Base-by-base conservation (phyloP, 2,113 vertebrate genomes). In the Cebus imitator region DNA sequence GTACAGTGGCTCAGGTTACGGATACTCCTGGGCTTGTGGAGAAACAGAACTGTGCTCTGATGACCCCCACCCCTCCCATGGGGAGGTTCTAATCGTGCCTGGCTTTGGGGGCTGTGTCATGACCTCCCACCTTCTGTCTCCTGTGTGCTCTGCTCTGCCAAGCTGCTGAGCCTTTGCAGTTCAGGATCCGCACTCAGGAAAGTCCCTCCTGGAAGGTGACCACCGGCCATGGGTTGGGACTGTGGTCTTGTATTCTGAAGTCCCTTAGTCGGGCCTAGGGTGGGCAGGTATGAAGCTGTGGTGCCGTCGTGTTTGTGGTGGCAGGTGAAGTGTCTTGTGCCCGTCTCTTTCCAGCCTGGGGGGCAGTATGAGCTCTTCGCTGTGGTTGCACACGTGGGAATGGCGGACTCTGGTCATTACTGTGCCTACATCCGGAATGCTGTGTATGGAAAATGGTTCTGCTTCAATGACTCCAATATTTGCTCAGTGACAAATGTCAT, bases 401-500 rank as follows among this genome's bases (percentile, higher is more conserved):
- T 94, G 25, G 94, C 85, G 50, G 90, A 76, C 81, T 98, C 1
- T 14, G 99, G 99, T 3, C 99, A 99, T 73, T 99, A 99, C 93
- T 99, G 98, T 89, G 98, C 98, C 84, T 99, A 99, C 8, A 84
- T 99, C 55, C 96, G 90, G 45, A 99, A 98, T 78, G 90, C 98
- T 37, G 98, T 85, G 1, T 98, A 99, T 25, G 4, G 45, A 27
- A 97, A 94, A 70, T 99, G 99, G 98, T 99, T 98, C 52, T 98
- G 98, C 94, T 99, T 99, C 98, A 99, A 99, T 0, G 99, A 99
- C 23, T 99, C 99, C 8, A 64, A 96, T 12, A 98, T 99, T 78
- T 97, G 97, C 61, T 91, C 97, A 98, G 99, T 99, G 83, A 99
- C 98, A 86, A 97, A 13, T 64, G 4, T 48, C 5, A n/a, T 64